phyloP scores from a whole-genome alignment of 92 coral and sea anemone species.

The Bergia puertoricense region DNA sequence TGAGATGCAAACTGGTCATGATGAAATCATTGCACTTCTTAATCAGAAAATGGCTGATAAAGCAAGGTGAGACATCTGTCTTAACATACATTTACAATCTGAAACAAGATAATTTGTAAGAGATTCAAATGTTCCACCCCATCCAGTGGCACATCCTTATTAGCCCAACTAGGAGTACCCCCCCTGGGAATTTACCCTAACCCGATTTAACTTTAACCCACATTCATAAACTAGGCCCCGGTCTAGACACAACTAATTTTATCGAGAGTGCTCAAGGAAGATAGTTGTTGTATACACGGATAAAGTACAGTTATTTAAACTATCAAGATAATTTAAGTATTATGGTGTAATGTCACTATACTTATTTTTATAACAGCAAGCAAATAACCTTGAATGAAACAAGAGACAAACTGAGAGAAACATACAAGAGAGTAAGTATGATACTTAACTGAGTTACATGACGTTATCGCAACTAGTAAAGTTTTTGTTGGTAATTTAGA shows the following conservation, averaged over 20 bases:
- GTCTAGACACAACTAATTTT: too few relatives aligned
- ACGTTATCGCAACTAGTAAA: too few relatives aligned
- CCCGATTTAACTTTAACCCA: background rate
- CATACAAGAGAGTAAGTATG: conserved; percentile 83
- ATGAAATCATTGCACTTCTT: conserved; percentile 89
- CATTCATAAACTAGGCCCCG: background rate
- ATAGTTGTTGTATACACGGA: too few relatives aligned
- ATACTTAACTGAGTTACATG: background rate
- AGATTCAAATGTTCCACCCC: too few relatives aligned
- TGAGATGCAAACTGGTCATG: conserved; percentile 91
- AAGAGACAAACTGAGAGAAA: conserved; percentile 88
- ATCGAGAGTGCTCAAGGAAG: too few relatives aligned
- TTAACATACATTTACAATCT: too few relatives aligned
- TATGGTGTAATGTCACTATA: background rate
- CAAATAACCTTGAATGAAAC: conserved; percentile 97
- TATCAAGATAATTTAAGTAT: too few relatives aligned
- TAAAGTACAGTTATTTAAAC: too few relatives aligned
- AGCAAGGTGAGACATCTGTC: conserved; percentile 70
- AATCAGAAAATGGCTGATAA: conserved; percentile 98
- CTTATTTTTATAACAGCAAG: conserved; percentile 68
- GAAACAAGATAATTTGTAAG: background rate
- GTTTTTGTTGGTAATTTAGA: too few relatives aligned
- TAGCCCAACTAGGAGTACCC: too few relatives aligned
- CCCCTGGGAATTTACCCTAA: too few relatives aligned
- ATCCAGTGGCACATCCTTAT: too few relatives aligned